Evolutionary conservation across 30 jellyfish, hydroid and myxozoan genomes (phyloP), one percentile per base, ranked within the genome.

Genomic region (Haliclystus octoradiatus): DNA sequence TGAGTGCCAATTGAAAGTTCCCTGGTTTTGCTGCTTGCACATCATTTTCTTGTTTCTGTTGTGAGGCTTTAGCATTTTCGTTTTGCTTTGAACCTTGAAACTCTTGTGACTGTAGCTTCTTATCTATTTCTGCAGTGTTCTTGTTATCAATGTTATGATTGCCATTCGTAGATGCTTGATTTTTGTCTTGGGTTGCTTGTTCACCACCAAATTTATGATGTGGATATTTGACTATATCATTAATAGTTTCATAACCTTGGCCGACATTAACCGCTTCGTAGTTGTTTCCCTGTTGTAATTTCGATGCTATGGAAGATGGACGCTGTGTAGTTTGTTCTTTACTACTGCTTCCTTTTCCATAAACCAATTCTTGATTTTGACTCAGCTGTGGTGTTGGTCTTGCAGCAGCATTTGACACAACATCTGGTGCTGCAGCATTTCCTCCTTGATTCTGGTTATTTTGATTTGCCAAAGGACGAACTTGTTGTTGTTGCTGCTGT

Each of bases 191-290:
- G 52, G 26, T 13, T 23, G 68, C 5, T 32, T 5, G 4, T 67
- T 25, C 69, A 26, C 34, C 34, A 19, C 40, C 80, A 1, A 65
- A 53, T 24, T 66, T 72, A 33, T 82, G 74, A 1, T 72, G 72
- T 23, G 88, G 94, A 32, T 73, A 75, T 49, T 82, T 82, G 0
- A 82, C 77, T 25, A 82, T 82, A 33, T 82, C 89, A 30, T 75
- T 53, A 1, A 74, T 26, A 25, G 94, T 82, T 49, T 81, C 86
- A 40, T 73, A 81, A 1, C 79, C 79, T 19, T 66, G 65, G 28
- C 64, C 65, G 31, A 70, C 75, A 13, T 35, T 49, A 9, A 49
- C 24, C 22, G 76, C 64, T 68, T 68, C 31, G 64, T 51, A 31
- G 26, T 68, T 68, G 9, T 51, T 68, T 4, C 31, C 26, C 33